Evolutionary conservation across 1,140 invertebrate species (phyloP).

Genomic region (Drosophila biarmipes): DNA sequence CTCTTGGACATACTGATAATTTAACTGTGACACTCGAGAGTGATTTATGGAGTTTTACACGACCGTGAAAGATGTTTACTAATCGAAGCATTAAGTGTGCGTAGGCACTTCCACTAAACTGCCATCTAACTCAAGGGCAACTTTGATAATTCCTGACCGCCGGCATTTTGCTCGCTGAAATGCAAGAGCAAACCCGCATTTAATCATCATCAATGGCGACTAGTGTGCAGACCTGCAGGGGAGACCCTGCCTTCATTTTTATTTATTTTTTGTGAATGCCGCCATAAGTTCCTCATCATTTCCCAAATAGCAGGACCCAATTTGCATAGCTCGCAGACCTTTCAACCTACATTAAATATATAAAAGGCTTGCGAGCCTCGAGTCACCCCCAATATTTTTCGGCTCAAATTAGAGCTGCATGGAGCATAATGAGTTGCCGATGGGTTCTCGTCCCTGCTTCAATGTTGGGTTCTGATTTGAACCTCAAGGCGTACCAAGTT

Average conservation of each 20-base stretch:
- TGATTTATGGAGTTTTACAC: neutral
- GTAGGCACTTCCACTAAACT: neutral
- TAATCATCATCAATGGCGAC: constrained; percentile 56
- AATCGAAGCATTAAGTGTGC: neutral
- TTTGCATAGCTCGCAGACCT: constrained; percentile 65
- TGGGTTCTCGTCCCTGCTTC: neutral
- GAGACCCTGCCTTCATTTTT: neutral
- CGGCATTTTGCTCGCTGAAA: neutral
- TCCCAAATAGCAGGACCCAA: constrained; percentile 22
- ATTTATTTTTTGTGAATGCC: neutral
- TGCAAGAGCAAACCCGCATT: constrained; percentile 25
- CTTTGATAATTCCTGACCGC: neutral
- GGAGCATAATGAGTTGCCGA: constrained; percentile 12
- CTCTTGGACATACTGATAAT: constrained; percentile 55
- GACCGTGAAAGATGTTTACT: constrained; percentile 2
- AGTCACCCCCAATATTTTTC: constrained; percentile 32
- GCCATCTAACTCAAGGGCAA: constrained; percentile 3
- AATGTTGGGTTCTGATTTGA: neutral
- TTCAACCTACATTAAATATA: constrained; percentile 28
- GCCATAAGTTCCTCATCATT: neutral
- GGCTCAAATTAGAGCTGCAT: constrained; percentile 62
- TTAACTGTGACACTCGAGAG: constrained; percentile 8
- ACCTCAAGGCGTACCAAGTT: constrained; percentile 5
- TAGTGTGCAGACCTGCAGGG: constrained; percentile 31
- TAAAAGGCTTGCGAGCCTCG: neutral